Base-by-base conservation (phyloP, 2,113 vertebrate genomes). In the Podocnemis expansa region DNA sequence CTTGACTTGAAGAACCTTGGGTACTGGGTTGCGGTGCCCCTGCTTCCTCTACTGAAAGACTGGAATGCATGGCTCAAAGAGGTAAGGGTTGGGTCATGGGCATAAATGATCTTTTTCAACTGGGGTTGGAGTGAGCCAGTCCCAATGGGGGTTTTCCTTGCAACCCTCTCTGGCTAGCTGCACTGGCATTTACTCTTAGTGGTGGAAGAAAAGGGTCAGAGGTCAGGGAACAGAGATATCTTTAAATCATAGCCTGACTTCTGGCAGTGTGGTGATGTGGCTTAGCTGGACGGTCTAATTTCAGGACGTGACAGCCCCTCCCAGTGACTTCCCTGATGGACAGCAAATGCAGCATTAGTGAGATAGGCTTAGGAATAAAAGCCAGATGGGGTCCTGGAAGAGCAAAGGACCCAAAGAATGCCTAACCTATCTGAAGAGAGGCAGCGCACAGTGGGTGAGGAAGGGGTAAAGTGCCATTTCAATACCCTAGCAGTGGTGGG, bases 171-270 rank as follows among this genome's bases (percentile, higher is more conserved):
- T 34, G 7, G 16, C 60, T 34, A 4, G 16, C 29, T 34, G 31
- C 63, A 67, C 10, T 67, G 63, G 63, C 34, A 67, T 43, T n/a
- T 94, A 91, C 93, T 95, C 89, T 91, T 91, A 85, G 92, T 16
- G 41, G 22, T 27, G 24, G 41, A 41, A 24, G 38, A 75, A 27
- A 24, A 12, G 11, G 12, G 38, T 25, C 11, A 41, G 38, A 43
- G 41, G 38, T 41, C 70, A 38, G 10, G 24, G 41, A 24, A 43
- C 24, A 43, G 41, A n/a, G n/a, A n/a, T n/a, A n/a, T n/a, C n/a
- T n/a, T n/a, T n/a, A 21, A n/a, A n/a, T 67, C 63, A n/a, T 17
- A 67, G 63, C 63, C 63, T 67, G 60, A 67, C 16, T 27, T 12
- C 60, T n/a, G 12, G 31, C 14, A 4, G 14, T 16, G 60, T 34